Percentiles rank a stretch among this genome's conserved stretches.
Evolutionary conservation across 2,888 invertebrate genomes (phyloP).

Genomic region (Neoscelio sp.): DNA sequence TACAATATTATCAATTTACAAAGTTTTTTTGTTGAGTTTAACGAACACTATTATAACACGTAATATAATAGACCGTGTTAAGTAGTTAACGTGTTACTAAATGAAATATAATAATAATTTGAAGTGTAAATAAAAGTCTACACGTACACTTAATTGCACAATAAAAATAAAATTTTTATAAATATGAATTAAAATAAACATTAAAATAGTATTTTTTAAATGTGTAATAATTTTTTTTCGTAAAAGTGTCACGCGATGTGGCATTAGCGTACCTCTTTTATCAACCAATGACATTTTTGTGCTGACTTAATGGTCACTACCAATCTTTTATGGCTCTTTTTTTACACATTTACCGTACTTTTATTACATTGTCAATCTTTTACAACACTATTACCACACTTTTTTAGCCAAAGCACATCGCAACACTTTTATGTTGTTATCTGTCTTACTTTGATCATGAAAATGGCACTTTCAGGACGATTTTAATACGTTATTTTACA

Average conservation of each 20-base stretch:
- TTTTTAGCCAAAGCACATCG: slow-evolving; percentile 25
- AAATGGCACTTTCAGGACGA: neutral
- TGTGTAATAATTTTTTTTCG: too few relatives aligned
- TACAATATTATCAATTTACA: too few relatives aligned
- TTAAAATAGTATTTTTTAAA: too few relatives aligned
- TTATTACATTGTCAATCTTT: slow-evolving; percentile 48
- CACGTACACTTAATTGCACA: too few relatives aligned
- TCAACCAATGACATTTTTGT: slow-evolving; percentile 27
- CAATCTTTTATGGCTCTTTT: slow-evolving; percentile 17
- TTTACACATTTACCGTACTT: slow-evolving; percentile 27
- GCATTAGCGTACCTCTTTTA: slow-evolving; percentile 16
- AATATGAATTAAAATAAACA: neutral
- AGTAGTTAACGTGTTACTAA: too few relatives aligned
- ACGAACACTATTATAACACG: too few relatives aligned
- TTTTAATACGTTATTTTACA: too few relatives aligned
- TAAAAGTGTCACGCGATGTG: neutral
- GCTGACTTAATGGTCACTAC: slow-evolving; percentile 23
- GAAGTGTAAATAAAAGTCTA: too few relatives aligned
- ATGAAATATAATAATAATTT: too few relatives aligned
- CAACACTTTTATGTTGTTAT: slow-evolving; percentile 20
- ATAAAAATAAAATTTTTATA: too few relatives aligned
- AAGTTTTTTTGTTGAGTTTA: too few relatives aligned
- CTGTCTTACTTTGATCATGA: slow-evolving; percentile 3
- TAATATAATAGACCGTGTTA: too few relatives aligned
- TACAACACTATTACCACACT: slow-evolving; percentile 23